These are phyloP conservation scores for Spodoptera picta DNA, from an alignment of 2,888 invertebrate genomes.

Conservation along the genomic window DNA sequence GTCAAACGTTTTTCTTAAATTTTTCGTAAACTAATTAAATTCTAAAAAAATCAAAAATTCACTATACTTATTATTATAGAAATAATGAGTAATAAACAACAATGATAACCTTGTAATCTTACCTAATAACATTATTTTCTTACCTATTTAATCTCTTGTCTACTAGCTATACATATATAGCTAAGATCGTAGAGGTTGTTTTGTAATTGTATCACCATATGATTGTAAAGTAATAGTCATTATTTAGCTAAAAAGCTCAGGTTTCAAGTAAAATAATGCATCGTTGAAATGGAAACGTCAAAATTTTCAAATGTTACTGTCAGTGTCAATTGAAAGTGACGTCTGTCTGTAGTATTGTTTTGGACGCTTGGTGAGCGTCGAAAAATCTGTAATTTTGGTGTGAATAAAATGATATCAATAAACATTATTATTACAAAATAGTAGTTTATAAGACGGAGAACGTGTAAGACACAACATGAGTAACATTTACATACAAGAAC, in stretches of 20 bases:
- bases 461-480: constrained; percentile 91
- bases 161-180: too few species aligned
- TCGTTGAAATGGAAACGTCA: constrained; percentile 5
- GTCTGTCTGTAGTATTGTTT: constrained; percentile 11
- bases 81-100: too few species aligned
- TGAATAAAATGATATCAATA: constrained; percentile 26
- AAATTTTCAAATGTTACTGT: constrained; percentile 11
- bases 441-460: constrained; percentile 22
- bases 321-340: constrained; percentile 42
- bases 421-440: neutral
- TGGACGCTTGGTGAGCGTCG: constrained; percentile 22
- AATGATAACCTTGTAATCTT: too few species aligned
- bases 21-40: too few species aligned
- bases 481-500: constrained; percentile 99
- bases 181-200: too few species aligned
- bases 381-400: constrained; percentile 1
- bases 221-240: too few species aligned
- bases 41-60: too few species aligned
- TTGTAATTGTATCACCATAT: too few species aligned
- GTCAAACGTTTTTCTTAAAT: too few species aligned
- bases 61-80: too few species aligned
- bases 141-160: too few species aligned
- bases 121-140: too few species aligned
- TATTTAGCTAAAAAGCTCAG: constrained; percentile 11
- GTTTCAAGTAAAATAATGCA: neutral